Base-by-base conservation (phyloP, 2,888 invertebrate genomes). In the Meandrusa payeni region DNA sequence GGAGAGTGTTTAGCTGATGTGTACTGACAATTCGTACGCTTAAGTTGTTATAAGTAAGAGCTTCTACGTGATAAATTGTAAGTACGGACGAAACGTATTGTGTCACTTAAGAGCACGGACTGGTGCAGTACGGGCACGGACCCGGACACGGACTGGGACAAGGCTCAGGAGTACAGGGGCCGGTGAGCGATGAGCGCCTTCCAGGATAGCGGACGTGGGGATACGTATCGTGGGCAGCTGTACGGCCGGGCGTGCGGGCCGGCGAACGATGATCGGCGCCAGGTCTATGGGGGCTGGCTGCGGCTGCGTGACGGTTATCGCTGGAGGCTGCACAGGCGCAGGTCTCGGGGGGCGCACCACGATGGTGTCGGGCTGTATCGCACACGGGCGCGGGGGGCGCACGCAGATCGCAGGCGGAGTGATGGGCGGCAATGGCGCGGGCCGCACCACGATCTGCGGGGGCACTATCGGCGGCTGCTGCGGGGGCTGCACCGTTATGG, bases 321-420 rank as follows among this genome's bases (percentile, higher is more conserved):
- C 29, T 1, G 57, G 47, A 0, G 64, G 65, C 11, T 51, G 51
- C 0, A 82, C 52, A 0, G 72, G 65, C 0, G 45, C 6, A 0
- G 64, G 69, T 0, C 48, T 46, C 0, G 77, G 78, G 7, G 76
- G 74, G 3, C 53, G 55, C 0, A 82, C 66, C 1, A 55, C 47
- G 2, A 81, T 63, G 0, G 75, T 54, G 0, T 70, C 59, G 0
- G 77, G 77, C 1, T 60, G 60, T 1, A 82, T 68, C 0, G 58
- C 50, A 0, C 50, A 43, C 0, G 67, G 56, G 0, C 66, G 69
- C 0, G 70, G 65, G 0, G 70, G 64, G 4, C 64, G 54, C 1
- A 81, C 71, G 0, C 57, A 54, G 5, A 80, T 62, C 0, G 69
- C 46, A 0, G 79, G 75, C 0, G 78, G 78, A 0, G 45, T 59